Evolutionary conservation across 2,888 invertebrate species (phyloP), one percentile per base, ranked within the genome.

Genomic region (Euzetes globulus): DNA sequence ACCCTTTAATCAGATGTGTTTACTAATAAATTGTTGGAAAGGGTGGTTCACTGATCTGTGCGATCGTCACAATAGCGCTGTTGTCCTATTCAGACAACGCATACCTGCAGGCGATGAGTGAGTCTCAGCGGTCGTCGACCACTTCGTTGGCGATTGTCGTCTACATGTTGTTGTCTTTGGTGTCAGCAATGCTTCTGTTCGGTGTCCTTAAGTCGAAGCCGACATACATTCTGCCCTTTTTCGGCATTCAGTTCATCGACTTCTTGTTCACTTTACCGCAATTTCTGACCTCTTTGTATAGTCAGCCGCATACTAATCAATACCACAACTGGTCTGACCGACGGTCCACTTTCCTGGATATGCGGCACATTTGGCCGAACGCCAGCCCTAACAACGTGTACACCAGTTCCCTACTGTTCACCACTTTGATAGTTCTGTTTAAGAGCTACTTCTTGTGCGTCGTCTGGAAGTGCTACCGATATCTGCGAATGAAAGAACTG

Each of bases 401-500:
- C 55, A 74, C 76, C n/a, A 70, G 70, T 47, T 70, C 72, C 13
- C 27, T 76, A 60, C 27, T 76, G 47, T 27, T 75, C 25, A 72
- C 70, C 1, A 68, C 73, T 15, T 25, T 72, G 15, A 52, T 70
- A 33, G 55, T 76, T 15, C 55, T 76, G 7, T 68, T 76, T 58
- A 75, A 76, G 55, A 75, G 68, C 15, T 76, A 75, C 25, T 76
- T 76, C 58, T 68, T 76, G 22, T 76, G 76, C 60, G 73, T 76
- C 19, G 73, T 76, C 19, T 76, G 76, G 76, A 76, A 76, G 58
- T 76, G 76, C 52, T 76, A 76, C 71, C 75, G 76, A 9, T 76
- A 76, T 71, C 71, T 76, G 19, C 72, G 72, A 15, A 73, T 76
- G 73, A 75, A 75, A 72, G 75, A 76, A 55, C 37, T 76, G 19